Evolutionary conservation across 2,113 vertebrate species (phyloP), one percentile per base, ranked within the genome.

Genomic region (Suncus etruscus): DNA sequence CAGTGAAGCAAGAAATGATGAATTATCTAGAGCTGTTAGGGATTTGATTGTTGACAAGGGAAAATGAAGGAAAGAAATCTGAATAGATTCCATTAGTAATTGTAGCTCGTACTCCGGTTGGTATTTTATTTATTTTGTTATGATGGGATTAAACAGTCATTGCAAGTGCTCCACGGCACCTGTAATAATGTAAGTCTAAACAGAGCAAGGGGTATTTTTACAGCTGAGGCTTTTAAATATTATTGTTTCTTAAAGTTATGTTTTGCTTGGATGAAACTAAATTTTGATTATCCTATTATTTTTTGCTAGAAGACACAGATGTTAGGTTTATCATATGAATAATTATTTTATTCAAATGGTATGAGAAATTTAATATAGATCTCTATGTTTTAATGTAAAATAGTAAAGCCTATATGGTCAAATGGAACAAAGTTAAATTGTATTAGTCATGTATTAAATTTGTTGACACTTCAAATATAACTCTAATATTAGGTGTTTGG

Each of bases 31-130:
- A 70, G 61, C 77, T 81, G 73, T 61, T 91, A 82, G 87, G 72
- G 48, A 83, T 94, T 94, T 91, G 83, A 65, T 74, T 76, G 80
- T 91, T 70, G 86, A 83, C 86, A 90, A 83, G 72, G 48, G 79
- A 83, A 87, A 90, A 65, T 48, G 70, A 70, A 89, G 45, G 83
- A 78, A 79, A 93, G 80, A 29, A 11, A 74, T 80, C 48, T 65
- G 63, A 91, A 77, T 88, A 29, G 90, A n/a, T 88, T 91, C 81
- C 88, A 88, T 39, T 45, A 70, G 39, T 76, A 63, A 83, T 20
- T 11, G 16, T 25, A 80, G 63, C 63, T 90, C 47, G 75, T 22
- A 63, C 51, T 73, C 50, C 63, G 8, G 48, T 74, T 90, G 63
- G 18, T 81, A 10, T 68, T 88, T 58, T 77, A 7, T 91, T 94